phyloP scores from a whole-genome alignment of 2,113 vertebrate genomes.

The Apaloderma vittatum region DNA sequence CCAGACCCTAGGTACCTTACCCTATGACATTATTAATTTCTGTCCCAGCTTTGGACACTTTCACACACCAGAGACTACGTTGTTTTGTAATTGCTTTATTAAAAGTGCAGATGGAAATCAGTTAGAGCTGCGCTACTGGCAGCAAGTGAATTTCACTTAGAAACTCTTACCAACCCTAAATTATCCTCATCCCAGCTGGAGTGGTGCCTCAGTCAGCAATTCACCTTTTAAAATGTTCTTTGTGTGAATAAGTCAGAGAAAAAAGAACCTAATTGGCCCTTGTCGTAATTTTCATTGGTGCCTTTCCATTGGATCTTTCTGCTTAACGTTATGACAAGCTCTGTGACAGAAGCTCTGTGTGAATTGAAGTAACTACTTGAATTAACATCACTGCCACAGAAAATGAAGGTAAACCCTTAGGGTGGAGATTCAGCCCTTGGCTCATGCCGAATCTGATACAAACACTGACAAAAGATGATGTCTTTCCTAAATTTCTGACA shows the following conservation, averaged over 20 bases:
- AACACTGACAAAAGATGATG: background rate
- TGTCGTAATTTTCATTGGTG: conserved; percentile 19
- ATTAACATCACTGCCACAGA: background rate
- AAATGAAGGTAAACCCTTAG: background rate
- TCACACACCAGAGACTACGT: background rate
- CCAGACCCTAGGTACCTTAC: background rate
- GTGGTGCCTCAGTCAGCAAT: conserved; percentile 27
- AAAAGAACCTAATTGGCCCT: conserved; percentile 16
- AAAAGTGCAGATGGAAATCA: conserved; percentile 39
- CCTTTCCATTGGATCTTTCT: conserved; percentile 22
- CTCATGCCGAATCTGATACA: background rate
- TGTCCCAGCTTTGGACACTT: conserved; percentile 1
- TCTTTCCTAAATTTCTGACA: background rate
- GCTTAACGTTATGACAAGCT: background rate
- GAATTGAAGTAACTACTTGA: background rate
- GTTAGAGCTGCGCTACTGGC: background rate
- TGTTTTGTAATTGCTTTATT: conserved; percentile 42
- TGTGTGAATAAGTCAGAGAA: conserved; percentile 11
- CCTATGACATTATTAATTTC: background rate
- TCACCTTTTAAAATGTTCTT: conserved; percentile 52
- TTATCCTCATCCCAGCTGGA: conserved; percentile 13
- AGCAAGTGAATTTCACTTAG: conserved; percentile 46
- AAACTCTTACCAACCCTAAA: conserved; percentile 46
- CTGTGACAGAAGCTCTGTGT: background rate
- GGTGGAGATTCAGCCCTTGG: background rate